Percentiles rank a stretch among this genome's conserved stretches.
phyloP scores from a whole-genome alignment of 1,140 invertebrate species.

The Temnothorax nylanderi region DNA sequence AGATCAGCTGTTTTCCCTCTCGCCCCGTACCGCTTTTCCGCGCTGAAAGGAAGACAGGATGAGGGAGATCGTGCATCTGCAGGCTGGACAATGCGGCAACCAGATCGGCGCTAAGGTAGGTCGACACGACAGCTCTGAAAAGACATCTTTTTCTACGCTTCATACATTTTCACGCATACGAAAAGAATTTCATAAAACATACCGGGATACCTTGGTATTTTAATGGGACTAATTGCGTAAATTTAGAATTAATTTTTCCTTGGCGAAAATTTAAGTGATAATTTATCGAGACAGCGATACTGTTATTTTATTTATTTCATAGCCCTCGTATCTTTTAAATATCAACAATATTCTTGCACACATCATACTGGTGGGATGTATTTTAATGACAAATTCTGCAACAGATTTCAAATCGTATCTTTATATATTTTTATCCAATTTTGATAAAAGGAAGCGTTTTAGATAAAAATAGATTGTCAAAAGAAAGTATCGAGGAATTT shows the following conservation, averaged over 20 bases:
- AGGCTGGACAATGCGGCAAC: slow-evolving; percentile 92
- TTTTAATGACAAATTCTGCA: neutral
- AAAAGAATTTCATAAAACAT: neutral
- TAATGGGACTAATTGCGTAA: neutral
- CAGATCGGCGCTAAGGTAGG: slow-evolving; percentile 91
- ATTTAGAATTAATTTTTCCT: neutral
- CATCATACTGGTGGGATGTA: neutral
- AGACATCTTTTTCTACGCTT: neutral
- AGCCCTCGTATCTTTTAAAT: neutral
- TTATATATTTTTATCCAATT: neutral
- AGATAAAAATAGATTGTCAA: neutral
- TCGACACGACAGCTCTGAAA: neutral
- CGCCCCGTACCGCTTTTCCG: neutral
- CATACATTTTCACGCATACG: neutral
- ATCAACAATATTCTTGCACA: neutral
- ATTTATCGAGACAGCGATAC: neutral
- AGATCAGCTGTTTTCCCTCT: slow-evolving; percentile 48
- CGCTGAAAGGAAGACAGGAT: slow-evolving; percentile 79
- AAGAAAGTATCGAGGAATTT: neutral
- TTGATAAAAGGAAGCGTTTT: neutral
- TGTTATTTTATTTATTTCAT: neutral
- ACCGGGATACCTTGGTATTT: neutral
- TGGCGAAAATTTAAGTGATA: neutral
- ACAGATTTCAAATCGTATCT: neutral
- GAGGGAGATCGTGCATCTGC: slow-evolving; percentile 92